Conservation (phyloP, 30 jellyfish, hydroid and myxozoan species). For the Hydractinia echinata region DNA sequence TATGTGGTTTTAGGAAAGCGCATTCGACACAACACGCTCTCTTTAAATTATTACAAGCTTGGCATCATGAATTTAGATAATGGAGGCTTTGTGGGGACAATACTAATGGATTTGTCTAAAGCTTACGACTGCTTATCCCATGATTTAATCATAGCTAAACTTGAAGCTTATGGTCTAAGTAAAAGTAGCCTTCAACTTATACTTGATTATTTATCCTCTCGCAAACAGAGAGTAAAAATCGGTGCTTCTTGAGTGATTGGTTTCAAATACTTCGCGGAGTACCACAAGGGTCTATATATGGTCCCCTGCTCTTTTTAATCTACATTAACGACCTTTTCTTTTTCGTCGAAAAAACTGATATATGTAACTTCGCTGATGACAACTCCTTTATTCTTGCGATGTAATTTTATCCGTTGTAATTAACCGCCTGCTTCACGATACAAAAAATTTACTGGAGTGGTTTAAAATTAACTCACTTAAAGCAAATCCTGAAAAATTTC, state of each 20-base stretch:
- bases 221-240: neutral
- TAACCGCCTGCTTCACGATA: neutral
- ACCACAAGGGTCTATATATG: neutral
- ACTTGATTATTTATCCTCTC: too few relatives aligned
- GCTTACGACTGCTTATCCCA: too few relatives aligned
- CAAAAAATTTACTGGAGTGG: conserved; percentile 30
- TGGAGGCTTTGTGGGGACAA: too few relatives aligned
- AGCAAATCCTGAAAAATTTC: conserved; percentile 45
- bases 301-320: neutral
- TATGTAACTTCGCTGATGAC: neutral
- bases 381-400: conserved; percentile 2
- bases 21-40: too few relatives aligned
- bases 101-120: too few relatives aligned
- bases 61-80: too few relatives aligned
- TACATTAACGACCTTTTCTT: conserved; percentile 1
- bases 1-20: too few relatives aligned
- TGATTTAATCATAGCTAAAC: too few relatives aligned
- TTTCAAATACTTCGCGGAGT: neutral
- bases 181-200: too few relatives aligned
- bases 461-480: conserved; percentile 31
- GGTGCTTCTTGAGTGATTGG: neutral
- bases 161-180: too few relatives aligned
- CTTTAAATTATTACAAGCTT: too few relatives aligned
- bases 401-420: neutral
- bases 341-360: conserved; percentile 5